Evolutionary conservation across 2,113 vertebrate species (phyloP).

Genomic region (Brachyhypopomus gauderio): DNA sequence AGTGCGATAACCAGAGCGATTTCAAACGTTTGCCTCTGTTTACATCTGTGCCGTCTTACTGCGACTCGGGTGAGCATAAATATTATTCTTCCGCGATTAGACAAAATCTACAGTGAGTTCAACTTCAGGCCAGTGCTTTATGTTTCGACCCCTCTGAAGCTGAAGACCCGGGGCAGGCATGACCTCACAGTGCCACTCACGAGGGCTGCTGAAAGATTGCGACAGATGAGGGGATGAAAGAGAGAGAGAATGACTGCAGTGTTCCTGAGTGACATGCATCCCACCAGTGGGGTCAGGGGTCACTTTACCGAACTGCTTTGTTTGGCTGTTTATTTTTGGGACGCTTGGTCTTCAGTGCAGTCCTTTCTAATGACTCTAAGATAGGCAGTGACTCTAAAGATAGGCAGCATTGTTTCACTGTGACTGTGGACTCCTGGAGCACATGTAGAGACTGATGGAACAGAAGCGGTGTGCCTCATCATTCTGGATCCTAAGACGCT

Average conservation of each 20-base stretch:
- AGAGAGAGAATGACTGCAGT: constrained; percentile 31
- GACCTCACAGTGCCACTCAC: constrained; percentile 1
- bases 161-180: constrained; percentile 24
- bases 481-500: too few species aligned
- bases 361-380: not conserved
- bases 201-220: constrained; percentile 34
- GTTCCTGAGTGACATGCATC: constrained; percentile 3
- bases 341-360: not conserved
- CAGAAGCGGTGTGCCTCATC: too few species aligned
- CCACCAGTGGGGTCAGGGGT: not conserved
- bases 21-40: constrained; percentile 11
- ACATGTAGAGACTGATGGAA: not conserved
- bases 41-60: not conserved
- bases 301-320: not conserved
- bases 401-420: not conserved
- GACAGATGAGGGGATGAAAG: constrained; percentile 19
- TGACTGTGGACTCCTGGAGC: not conserved
- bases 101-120: constrained; percentile 39
- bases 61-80: constrained; percentile 2
- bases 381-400: not conserved
- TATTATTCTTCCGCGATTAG: constrained; percentile 63
- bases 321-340: constrained; percentile 44
- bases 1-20: not conserved
- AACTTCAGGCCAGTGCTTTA: constrained; percentile 11
- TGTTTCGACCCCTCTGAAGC: constrained; percentile 8